Evolutionary conservation across 2,888 invertebrate genomes (phyloP).

Genomic region (Prenolepis imparis): DNA sequence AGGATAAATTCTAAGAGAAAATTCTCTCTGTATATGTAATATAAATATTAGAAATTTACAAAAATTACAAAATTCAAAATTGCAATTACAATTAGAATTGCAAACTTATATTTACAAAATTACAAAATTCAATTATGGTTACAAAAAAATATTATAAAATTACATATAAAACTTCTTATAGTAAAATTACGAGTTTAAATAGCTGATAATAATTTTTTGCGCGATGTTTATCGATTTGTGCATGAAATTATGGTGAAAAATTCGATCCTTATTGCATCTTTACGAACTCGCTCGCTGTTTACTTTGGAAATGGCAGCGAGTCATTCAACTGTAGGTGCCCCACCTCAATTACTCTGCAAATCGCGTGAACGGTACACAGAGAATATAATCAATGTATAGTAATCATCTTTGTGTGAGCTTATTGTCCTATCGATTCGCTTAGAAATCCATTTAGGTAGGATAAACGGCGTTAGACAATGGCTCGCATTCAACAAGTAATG

Average conservation of each 20-base stretch:
- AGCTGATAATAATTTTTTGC: not conserved
- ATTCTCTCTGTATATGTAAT: too few species aligned
- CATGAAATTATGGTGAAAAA: not conserved
- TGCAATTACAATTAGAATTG: not conserved
- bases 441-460: slow-evolving; percentile 78
- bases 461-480: slow-evolving; percentile 76
- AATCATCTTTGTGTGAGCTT: slow-evolving; percentile 72
- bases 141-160: not conserved
- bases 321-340: not conserved
- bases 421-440: slow-evolving; percentile 78
- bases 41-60: not conserved
- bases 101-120: not conserved
- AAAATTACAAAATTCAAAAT: not conserved
- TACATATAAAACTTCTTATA: not conserved
- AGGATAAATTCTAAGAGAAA: too few species aligned
- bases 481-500: slow-evolving; percentile 79
- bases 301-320: not conserved
- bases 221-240: not conserved
- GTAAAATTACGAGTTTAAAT: not conserved
- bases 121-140: not conserved
- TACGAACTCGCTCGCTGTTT: not conserved
- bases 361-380: slow-evolving; percentile 54
- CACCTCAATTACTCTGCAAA: slow-evolving; percentile 63
- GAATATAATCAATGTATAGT: slow-evolving; percentile 67
- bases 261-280: not conserved